These are phyloP conservation scores for Cochlearius cochlearius DNA, from an alignment of 2,113 vertebrate species.

Conservation along the genomic window DNA sequence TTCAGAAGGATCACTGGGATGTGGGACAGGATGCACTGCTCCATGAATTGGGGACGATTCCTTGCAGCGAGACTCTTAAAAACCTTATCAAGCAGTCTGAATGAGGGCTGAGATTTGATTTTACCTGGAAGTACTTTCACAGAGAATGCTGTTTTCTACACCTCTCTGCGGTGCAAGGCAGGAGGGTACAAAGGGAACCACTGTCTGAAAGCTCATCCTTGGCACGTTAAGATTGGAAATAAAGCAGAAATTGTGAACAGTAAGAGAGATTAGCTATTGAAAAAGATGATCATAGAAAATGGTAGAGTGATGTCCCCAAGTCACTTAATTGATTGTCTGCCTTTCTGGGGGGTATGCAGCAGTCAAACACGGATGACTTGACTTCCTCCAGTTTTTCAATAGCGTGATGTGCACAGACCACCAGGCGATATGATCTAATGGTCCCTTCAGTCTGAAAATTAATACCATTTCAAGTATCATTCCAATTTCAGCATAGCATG, in stretches of 20 bases:
- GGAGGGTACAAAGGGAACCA: background rate
- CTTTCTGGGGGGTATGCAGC: background rate
- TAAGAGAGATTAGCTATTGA: background rate
- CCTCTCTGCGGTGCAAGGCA: background rate
- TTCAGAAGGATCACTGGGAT: background rate
- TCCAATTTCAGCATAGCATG: background rate
- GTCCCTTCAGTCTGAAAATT: background rate
- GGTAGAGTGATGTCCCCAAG: background rate
- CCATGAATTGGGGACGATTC: background rate
- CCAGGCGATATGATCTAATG: background rate
- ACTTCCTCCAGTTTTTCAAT: background rate
- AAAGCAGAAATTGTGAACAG: background rate
- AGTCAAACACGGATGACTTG: background rate
- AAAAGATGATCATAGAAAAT: background rate
- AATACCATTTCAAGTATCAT: background rate
- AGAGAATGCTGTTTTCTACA: background rate
- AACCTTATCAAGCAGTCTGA: background rate
- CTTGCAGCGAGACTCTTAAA: background rate
- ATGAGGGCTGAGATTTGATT: background rate
- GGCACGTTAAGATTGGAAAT: background rate
- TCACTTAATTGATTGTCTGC: background rate
- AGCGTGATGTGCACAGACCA: background rate
- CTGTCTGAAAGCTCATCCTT: background rate
- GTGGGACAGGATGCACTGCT: background rate
- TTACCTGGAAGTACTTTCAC: background rate